Conservation (phyloP, 2,888 invertebrate species). For the Chirona hameri region DNA sequence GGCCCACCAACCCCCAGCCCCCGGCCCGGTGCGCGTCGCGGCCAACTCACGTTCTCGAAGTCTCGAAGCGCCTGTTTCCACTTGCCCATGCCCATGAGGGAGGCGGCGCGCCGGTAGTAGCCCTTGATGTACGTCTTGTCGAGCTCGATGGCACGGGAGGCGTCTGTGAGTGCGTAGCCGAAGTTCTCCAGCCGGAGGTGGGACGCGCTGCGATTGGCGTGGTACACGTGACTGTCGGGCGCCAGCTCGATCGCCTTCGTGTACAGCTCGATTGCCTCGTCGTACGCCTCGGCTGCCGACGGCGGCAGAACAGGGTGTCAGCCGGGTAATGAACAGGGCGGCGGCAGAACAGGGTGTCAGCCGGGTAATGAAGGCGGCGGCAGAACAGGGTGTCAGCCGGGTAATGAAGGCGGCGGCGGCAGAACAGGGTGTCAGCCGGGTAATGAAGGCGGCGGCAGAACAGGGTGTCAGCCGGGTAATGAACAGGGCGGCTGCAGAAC, state of each 20-base stretch:
- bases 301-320: not conserved
- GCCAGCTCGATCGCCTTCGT: constrained; percentile 82
- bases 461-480: not conserved
- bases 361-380: no score
- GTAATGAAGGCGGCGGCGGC: no score
- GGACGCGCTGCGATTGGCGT: constrained; percentile 92
- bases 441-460: no score
- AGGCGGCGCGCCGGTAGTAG: constrained; percentile 93
- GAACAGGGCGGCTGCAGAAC: not conserved
- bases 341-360: not conserved
- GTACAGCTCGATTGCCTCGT: constrained; percentile 78
- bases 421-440: no score
- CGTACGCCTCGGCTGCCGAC: constrained; percentile 75
- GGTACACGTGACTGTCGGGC: constrained; percentile 79
- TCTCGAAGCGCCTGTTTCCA: constrained; percentile 94
- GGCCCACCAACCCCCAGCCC: no score
- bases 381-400: no score
- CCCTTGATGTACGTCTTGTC: constrained; percentile 91
- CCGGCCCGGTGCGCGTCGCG: no score
- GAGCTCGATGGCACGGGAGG: constrained; percentile 81
- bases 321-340: no score
- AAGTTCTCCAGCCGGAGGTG: constrained; percentile 91
- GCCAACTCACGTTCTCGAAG: constrained; percentile 90
- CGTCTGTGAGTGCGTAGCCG: constrained; percentile 90
- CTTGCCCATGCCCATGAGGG: constrained; percentile 96